phyloP scores from a whole-genome alignment of 2,797 vertebrate genomes.

The Hybognathus amarus region DNA sequence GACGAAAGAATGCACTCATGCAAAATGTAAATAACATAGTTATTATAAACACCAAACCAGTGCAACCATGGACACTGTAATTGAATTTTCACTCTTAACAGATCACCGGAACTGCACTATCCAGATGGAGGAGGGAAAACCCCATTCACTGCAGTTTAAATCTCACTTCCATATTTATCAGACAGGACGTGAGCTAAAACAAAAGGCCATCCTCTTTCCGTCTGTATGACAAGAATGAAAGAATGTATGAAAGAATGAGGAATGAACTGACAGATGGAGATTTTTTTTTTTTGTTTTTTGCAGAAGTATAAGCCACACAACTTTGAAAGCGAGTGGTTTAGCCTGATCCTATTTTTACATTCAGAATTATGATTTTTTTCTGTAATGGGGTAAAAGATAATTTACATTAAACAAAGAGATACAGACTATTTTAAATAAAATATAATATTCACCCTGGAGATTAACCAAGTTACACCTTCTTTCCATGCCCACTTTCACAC shows the following conservation, averaged over 20 bases:
- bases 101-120: slow-evolving; percentile 28
- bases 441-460: slow-evolving; percentile 10
- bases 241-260: slow-evolving; percentile 20
- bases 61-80: slow-evolving; percentile 41
- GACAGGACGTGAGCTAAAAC: slow-evolving; percentile 26
- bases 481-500: not conserved
- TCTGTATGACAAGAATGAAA: slow-evolving; percentile 18
- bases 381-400: not conserved
- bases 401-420: not conserved
- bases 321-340: not conserved
- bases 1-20: slow-evolving; percentile 50
- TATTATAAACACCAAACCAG: slow-evolving; percentile 39
- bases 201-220: slow-evolving; percentile 34
- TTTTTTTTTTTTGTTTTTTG: too few relatives aligned
- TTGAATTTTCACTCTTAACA: slow-evolving; percentile 29
- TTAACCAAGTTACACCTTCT: not conserved
- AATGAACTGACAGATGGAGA: slow-evolving; percentile 14
- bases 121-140: slow-evolving; percentile 35
- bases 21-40: slow-evolving; percentile 55
- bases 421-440: not conserved
- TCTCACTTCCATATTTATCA: slow-evolving; percentile 31
- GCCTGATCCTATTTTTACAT: slow-evolving; percentile 14
- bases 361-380: slow-evolving; percentile 2
- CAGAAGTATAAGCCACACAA: not conserved
- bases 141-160: slow-evolving; percentile 24